phyloP scores from a whole-genome alignment of 92 coral and sea anemone species.

The Palythoa grandiflora region DNA sequence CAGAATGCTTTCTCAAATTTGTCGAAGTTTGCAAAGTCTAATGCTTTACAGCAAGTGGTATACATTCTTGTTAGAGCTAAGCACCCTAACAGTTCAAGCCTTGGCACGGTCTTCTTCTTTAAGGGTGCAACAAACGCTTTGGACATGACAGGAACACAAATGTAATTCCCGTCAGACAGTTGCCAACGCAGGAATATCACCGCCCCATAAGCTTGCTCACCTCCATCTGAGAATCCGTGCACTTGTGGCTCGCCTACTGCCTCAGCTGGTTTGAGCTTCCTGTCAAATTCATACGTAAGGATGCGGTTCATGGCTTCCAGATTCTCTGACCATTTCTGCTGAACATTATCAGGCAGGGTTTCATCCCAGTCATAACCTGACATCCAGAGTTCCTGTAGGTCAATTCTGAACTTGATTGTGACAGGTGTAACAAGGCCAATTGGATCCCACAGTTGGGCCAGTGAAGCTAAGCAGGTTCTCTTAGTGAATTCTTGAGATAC shows the following conservation, averaged over 20 bases:
- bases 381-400: slow-evolving; percentile 71
- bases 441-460: slow-evolving; percentile 76
- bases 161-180: slow-evolving; percentile 57
- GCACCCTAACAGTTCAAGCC: slow-evolving; percentile 71
- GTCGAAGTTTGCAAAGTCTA: slow-evolving; percentile 55
- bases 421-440: slow-evolving; percentile 67
- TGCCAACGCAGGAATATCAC: slow-evolving; percentile 73
- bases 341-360: slow-evolving; percentile 63
- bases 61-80: slow-evolving; percentile 59
- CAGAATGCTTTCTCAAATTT: slow-evolving; percentile 63
- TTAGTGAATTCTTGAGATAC: slow-evolving; percentile 54
- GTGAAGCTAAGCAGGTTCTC: slow-evolving; percentile 59
- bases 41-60: slow-evolving; percentile 56
- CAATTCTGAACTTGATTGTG: slow-evolving; percentile 60
- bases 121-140: slow-evolving; percentile 73
- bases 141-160: slow-evolving; percentile 63
- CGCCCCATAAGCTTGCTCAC: slow-evolving; percentile 71
- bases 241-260: slow-evolving; percentile 70
- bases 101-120: slow-evolving; percentile 69
- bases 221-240: slow-evolving; percentile 72
- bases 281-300: slow-evolving; percentile 51
- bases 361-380: slow-evolving; percentile 74
- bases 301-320: slow-evolving; percentile 58
- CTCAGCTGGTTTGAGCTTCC: slow-evolving; percentile 70
- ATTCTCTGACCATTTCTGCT: slow-evolving; percentile 64